Base-by-base conservation (phyloP, 2,888 invertebrate genomes). In the Eupithecia tripunctaria region DNA sequence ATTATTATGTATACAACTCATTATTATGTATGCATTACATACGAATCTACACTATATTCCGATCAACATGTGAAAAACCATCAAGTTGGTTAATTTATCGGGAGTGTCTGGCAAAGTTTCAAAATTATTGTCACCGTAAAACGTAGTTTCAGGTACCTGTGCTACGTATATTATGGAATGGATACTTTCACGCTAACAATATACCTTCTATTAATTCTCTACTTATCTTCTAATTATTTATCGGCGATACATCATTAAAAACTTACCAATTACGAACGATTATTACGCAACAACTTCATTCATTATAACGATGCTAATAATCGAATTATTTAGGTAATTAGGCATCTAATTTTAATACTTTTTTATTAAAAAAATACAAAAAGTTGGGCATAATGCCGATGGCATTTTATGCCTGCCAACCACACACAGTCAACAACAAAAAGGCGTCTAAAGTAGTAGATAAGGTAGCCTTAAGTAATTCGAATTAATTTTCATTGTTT, bases 41-140 rank as follows among this genome's bases (percentile, higher is more conserved):
- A n/a, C n/a, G n/a, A n/a, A n/a, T n/a, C n/a, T n/a, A 25, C 25
- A 21, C 21, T 56, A 56, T 14, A 56, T 56, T 25, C 14, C 56
- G 56, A 21, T 25, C 12, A 51, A 51, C 56, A 56, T 25, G 21
- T 51, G 51, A 56, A 56, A 56, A 56, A 56, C 56, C 25, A 56
- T 56, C 25, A 56, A 25, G 56, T 56, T 25, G 25, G 14, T 12
- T 56, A 14, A 14, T 25, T 56, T 56, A 56, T 21, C 21, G 47
- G 36, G 41, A 43, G 32, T 71, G 43, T 67, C 73, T 56, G 63
- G 32, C 21, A 70, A 59, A 41, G 56, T 60, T 56, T 47, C 38
- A n/a, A 59, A 73, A 70, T 56, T 56, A 27, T 73, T 25, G 67
- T 67, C 62, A 66, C 60, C 56, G 56, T 56, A 56, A 25, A 25